Evolutionary conservation across 2,888 invertebrate genomes (phyloP).

Genomic region (Kryphioiulus occultus): DNA sequence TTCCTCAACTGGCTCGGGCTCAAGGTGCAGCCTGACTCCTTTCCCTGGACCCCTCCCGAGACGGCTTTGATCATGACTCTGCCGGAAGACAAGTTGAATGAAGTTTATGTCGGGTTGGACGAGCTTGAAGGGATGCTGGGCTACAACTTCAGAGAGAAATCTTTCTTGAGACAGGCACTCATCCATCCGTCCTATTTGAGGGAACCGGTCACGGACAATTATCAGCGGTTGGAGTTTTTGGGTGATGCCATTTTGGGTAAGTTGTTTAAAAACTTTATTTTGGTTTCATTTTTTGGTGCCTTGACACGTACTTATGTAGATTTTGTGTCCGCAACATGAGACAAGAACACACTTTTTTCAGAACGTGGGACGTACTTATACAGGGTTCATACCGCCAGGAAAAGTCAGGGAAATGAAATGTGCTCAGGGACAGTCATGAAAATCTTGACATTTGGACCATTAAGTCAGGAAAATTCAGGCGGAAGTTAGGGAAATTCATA

Average conservation of each 20-base stretch:
- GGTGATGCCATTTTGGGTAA: slow-evolving; percentile 85
- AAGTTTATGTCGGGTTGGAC: slow-evolving; percentile 60
- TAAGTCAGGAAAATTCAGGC: too few relatives aligned
- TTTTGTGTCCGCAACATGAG: too few relatives aligned
- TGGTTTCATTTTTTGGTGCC: too few relatives aligned
- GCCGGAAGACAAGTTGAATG: slow-evolving; percentile 44
- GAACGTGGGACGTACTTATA: too few relatives aligned
- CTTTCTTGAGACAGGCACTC: slow-evolving; percentile 85
- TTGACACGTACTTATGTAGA: too few relatives aligned
- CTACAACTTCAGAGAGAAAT: slow-evolving; percentile 81
- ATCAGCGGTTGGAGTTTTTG: slow-evolving; percentile 88
- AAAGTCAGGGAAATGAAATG: too few relatives aligned
- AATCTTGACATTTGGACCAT: too few relatives aligned
- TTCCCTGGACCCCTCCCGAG: slow-evolving; percentile 56
- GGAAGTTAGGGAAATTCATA: too few relatives aligned
- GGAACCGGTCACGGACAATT: slow-evolving; percentile 84
- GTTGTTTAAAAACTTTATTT: neutral
- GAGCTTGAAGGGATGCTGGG: slow-evolving; percentile 69
- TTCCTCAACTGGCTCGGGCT: slow-evolving; percentile 55
- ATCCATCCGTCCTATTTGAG: slow-evolving; percentile 89
- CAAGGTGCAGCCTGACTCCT: slow-evolving; percentile 54
- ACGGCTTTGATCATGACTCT: slow-evolving; percentile 59
- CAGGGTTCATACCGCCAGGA: too few relatives aligned
- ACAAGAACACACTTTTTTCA: too few relatives aligned
- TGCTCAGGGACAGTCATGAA: too few relatives aligned